Evolutionary conservation across 2,888 invertebrate species (phyloP).

Genomic region (Lagria hirta): DNA sequence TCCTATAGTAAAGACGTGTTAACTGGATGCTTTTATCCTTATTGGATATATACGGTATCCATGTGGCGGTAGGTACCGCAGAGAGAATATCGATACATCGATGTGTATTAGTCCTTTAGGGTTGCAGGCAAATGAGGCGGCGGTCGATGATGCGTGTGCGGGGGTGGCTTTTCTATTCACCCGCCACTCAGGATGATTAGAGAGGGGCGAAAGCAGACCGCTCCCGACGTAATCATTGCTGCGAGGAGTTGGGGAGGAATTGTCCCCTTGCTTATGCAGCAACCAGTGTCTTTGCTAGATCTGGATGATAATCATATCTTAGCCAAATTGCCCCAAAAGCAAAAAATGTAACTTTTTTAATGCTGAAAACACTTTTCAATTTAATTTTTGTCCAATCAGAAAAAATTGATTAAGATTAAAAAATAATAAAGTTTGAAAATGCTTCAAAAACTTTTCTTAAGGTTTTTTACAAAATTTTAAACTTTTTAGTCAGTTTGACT

Average conservation of each 20-base stretch:
- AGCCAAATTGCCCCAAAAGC: constrained; percentile 1
- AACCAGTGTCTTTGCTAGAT: constrained; percentile 12
- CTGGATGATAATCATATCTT: too few relatives aligned
- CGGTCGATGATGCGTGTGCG: constrained; percentile 41
- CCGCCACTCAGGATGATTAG: constrained; percentile 40
- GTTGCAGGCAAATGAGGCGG: constrained; percentile 41
- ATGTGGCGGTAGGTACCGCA: not conserved
- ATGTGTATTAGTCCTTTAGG: constrained; percentile 24
- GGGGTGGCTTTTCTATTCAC: constrained; percentile 33
- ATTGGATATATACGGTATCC: constrained; percentile 9
- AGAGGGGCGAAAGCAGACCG: constrained; percentile 39
- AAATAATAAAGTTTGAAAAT: too few relatives aligned
- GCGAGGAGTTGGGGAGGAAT: constrained; percentile 15
- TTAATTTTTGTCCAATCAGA: too few relatives aligned
- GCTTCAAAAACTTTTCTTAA: too few relatives aligned
- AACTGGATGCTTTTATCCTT: constrained; percentile 17
- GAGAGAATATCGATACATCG: constrained; percentile 23
- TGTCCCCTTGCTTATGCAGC: constrained; percentile 15
- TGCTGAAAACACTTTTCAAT: too few relatives aligned
- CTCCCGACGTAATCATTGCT: constrained; percentile 37
- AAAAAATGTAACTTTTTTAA: not conserved
- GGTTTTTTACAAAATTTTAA: too few relatives aligned
- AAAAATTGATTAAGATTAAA: too few relatives aligned
- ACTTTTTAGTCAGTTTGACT: too few relatives aligned
- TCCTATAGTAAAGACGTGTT: too few relatives aligned